phyloP scores from a whole-genome alignment of 2,888 invertebrate species.

The Hoplodrina blanda region DNA sequence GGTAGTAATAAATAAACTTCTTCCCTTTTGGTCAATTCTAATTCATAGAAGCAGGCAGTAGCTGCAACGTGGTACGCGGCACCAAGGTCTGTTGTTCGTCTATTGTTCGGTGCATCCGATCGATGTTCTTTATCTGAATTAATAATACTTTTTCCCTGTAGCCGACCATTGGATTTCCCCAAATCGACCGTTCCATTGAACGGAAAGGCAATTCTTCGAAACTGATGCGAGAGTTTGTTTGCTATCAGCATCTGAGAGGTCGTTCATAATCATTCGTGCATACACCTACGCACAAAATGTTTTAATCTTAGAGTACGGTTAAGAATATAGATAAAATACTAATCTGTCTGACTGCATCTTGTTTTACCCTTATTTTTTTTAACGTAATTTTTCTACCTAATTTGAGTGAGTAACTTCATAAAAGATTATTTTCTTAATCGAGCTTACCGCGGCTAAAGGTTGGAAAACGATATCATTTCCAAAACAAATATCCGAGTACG shows the following conservation, averaged over 20 bases:
- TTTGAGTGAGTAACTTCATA: background rate
- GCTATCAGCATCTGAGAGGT: slow-evolving; percentile 72
- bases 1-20: slow-evolving; percentile 44
- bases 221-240: slow-evolving; percentile 77
- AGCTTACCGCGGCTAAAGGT: too few species aligned
- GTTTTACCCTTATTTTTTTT: background rate
- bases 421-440: background rate
- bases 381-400: background rate
- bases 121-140: slow-evolving; percentile 57
- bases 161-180: slow-evolving; percentile 71
- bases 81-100: slow-evolving; percentile 58
- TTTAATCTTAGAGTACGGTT: slow-evolving; percentile 8
- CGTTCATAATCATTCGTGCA: slow-evolving; percentile 56
- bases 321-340: background rate
- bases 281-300: slow-evolving; percentile 40
- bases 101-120: slow-evolving; percentile 52
- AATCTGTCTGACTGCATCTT: slow-evolving; percentile 10
- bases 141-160: slow-evolving; percentile 76
- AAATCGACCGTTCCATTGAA: slow-evolving; percentile 69
- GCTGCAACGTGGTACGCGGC: slow-evolving; percentile 39
- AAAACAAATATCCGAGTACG: too few species aligned
- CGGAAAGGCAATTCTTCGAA: slow-evolving; percentile 86
- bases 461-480: too few species aligned
- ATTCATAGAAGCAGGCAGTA: slow-evolving; percentile 53
- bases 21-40: slow-evolving; percentile 54